Evolutionary conservation across 2,888 invertebrate genomes (phyloP), one percentile per base, ranked within the genome.

Genomic region (Anaspis maculata): DNA sequence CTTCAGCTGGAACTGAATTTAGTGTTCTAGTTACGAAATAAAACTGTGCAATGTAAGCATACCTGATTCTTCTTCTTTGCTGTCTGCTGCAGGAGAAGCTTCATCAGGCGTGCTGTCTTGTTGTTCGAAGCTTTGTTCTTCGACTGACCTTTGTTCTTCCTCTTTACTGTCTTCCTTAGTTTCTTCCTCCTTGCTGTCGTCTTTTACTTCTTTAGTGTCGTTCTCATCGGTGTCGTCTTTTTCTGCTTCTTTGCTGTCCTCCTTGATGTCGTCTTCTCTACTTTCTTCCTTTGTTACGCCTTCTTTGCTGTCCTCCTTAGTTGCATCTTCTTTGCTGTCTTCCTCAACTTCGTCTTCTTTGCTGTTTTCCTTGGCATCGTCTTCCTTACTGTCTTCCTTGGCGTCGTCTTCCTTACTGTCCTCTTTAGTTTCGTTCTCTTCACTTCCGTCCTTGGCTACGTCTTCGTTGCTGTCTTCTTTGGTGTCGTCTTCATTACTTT

Each of bases 381-480:
- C 16, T 27, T 16, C 23, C 15, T 22, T 27, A 19, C 24, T 15
- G 23, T 29, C 25, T 10, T 36, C 34, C 15, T 31, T 23, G 16
- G 35, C 15, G 15, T 37, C 41, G 27, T 44, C 48, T 37, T 43
- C 25, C 6, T 27, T 31, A n/a, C 25, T 13, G 6, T 32, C 34
- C 6, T 30, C 45, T 27, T 41, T 47, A n/a, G 41, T 40, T 30
- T 49, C 46, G 15, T 33, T 35, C 27, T 36, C 32, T 34, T 33
- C 22, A 14, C 21, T 34, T 10, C 37, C 30, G 14, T 21, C 35
- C 13, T 36, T 26, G 22, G 27, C 22, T 15, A 29, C 34, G 12
- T 38, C 43, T 32, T 45, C 43, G n/a, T 28, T 25, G 13, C 21
- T 34, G 11, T 41, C 30, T 21, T 21, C 35, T 14, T 36, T 26